Percentiles rank a stretch among this genome's conserved stretches.
phyloP scores from a whole-genome alignment of 2,888 invertebrate genomes.

The Arctia plantaginis region DNA sequence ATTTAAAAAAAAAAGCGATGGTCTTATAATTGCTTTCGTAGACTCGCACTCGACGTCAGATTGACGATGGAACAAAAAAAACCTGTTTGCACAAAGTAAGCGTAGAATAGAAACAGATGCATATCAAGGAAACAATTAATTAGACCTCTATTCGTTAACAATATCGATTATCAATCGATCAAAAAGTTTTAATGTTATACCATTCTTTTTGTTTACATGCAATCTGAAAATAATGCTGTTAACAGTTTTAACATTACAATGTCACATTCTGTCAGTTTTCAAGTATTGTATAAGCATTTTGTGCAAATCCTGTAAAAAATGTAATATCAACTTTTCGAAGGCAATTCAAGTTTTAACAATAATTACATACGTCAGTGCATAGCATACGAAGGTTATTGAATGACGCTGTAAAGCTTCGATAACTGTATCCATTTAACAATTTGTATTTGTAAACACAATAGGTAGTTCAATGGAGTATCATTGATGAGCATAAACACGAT shows the following conservation, averaged over 20 bases:
- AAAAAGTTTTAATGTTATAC: neutral
- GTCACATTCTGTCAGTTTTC: too few species aligned
- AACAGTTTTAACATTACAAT: neutral
- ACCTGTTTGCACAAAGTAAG: neutral
- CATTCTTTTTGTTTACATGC: neutral
- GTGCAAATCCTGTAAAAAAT: too few species aligned
- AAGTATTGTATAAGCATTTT: too few species aligned
- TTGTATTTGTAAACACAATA: conserved; percentile 33
- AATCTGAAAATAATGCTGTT: neutral
- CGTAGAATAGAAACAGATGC: neutral
- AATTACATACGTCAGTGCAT: conserved; percentile 32
- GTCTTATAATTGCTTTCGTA: neutral
- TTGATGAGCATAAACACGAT: conserved; percentile 37
- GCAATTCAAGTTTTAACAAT: conserved; percentile 22
- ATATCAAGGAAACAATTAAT: neutral
- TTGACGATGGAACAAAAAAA: neutral
- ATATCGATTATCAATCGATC: neutral
- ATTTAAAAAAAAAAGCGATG: neutral
- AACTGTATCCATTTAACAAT: conserved; percentile 16
- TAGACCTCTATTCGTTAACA: neutral
- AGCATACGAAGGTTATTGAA: conserved; percentile 24
- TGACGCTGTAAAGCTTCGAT: conserved; percentile 23
- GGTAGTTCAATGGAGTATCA: conserved; percentile 20
- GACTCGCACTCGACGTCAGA: neutral
- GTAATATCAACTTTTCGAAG: neutral